These are phyloP conservation scores for Hippolais icterina DNA, from an alignment of 2,113 vertebrate genomes.

Conservation along the genomic window DNA sequence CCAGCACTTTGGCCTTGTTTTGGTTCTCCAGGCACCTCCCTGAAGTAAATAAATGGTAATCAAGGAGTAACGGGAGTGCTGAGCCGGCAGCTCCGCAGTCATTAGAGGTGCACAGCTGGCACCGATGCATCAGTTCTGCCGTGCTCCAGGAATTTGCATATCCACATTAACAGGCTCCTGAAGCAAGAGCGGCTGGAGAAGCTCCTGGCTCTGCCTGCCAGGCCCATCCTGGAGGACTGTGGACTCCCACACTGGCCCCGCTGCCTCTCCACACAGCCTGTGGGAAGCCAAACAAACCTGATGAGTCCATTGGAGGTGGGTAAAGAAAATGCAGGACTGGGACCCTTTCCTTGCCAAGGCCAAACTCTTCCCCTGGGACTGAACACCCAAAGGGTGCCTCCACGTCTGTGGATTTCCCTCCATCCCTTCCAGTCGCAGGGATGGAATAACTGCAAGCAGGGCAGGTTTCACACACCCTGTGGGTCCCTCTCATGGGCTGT, in stretches of 20 bases:
- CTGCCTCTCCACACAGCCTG: not conserved
- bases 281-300: not conserved
- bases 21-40: not conserved
- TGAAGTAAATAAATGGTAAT: not conserved
- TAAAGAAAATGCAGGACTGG: not conserved
- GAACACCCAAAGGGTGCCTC: not conserved
- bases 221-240: fast-evolving
- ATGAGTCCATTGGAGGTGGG: fast-evolving
- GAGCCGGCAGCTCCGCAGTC: not conserved
- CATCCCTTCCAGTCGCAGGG: fast-evolving
- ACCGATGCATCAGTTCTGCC: not conserved
- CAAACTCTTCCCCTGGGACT: not conserved
- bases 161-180: not conserved
- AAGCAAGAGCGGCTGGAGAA: not conserved
- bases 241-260: not conserved
- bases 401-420: not conserved
- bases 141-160: not conserved
- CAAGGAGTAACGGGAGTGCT: not conserved
- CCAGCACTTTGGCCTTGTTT: not conserved
- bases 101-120: constrained; percentile 21
- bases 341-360: not conserved
- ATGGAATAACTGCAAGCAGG: not conserved
- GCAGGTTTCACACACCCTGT: not conserved
- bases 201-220: not conserved
- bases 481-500: not conserved